Percentiles rank a stretch among this genome's conserved stretches.
Evolutionary conservation across 2,113 vertebrate species (phyloP).

Genomic region (Oryzias woworae): DNA sequence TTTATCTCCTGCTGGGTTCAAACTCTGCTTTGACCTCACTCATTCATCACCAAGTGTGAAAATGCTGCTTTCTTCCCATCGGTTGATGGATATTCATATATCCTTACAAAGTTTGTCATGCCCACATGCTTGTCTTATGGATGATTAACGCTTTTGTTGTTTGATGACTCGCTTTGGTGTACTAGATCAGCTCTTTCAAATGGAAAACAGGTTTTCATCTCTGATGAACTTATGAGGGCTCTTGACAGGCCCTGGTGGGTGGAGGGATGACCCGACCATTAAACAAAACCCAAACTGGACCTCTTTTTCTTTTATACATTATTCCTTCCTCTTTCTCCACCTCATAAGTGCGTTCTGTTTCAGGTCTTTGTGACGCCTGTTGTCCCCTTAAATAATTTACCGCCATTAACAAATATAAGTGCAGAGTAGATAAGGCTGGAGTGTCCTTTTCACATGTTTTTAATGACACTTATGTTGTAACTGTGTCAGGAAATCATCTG

Average conservation of each 20-base stretch:
- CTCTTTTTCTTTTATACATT: conserved; percentile 7
- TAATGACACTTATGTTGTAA: conserved; percentile 51
- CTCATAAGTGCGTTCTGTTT: conserved; percentile 22
- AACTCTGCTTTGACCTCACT: conserved; percentile 19
- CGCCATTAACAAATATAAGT: conserved; percentile 56
- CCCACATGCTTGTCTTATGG: conserved; percentile 62
- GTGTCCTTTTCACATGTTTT: conserved; percentile 67
- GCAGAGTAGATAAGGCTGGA: conserved; percentile 35
- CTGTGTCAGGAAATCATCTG: conserved; percentile 56
- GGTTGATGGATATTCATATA: conserved; percentile 71
- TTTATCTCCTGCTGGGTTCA: conserved; percentile 5
- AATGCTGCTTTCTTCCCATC: conserved; percentile 12
- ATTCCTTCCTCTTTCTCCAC: conserved; percentile 11
- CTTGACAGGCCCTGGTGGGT: conserved; percentile 61
- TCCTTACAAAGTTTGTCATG: conserved; percentile 40
- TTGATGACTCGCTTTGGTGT: conserved; percentile 59
- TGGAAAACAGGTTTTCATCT: conserved; percentile 77
- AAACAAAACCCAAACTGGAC: conserved; percentile 29
- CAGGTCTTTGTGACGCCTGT: conserved; percentile 36
- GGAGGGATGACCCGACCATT: conserved; percentile 11
- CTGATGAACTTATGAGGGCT: conserved; percentile 79
- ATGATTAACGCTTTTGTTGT: conserved; percentile 69
- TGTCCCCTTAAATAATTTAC: conserved; percentile 69
- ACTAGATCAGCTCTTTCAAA: conserved; percentile 69
- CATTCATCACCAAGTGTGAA: conserved; percentile 50